Conservation (phyloP, 2,113 vertebrate species). For the Malurus alboscapulatus region DNA sequence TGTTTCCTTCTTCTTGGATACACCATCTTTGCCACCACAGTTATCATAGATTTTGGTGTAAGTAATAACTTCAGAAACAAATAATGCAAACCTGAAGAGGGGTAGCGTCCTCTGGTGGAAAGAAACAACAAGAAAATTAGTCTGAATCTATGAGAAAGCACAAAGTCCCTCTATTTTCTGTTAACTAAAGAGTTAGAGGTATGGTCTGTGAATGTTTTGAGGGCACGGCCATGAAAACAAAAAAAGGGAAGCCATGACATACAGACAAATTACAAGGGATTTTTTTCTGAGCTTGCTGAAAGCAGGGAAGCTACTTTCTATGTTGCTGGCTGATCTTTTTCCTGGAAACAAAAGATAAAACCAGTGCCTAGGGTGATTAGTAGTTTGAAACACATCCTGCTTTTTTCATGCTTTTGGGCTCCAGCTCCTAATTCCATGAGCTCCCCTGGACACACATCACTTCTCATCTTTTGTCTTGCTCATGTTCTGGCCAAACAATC, state of each 20-base stretch:
- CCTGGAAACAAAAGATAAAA: neutral
- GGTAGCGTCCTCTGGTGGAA: neutral
- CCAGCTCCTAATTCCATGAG: neutral
- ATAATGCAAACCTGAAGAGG: neutral
- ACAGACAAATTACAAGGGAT: rapidly evolving
- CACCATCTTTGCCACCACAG: neutral
- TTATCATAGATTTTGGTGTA: neutral
- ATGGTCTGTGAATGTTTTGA: neutral
- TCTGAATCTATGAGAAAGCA: neutral
- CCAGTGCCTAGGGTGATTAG: neutral
- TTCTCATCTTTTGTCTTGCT: neutral
- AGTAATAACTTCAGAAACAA: neutral
- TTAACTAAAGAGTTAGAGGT: neutral
- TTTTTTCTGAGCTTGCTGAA: neutral
- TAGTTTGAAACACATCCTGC: neutral
- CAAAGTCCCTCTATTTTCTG: neutral
- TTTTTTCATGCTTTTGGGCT: neutral
- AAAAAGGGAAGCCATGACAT: neutral
- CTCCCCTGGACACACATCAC: neutral
- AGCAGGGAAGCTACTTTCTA: neutral
- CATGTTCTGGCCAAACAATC: neutral
- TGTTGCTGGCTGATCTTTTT: neutral
- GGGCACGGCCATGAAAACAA: neutral
- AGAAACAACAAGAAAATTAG: neutral
- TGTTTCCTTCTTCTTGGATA: neutral